These are phyloP conservation scores for Willisornis vidua DNA, from an alignment of 2,113 vertebrate genomes.

Conservation along the genomic window DNA sequence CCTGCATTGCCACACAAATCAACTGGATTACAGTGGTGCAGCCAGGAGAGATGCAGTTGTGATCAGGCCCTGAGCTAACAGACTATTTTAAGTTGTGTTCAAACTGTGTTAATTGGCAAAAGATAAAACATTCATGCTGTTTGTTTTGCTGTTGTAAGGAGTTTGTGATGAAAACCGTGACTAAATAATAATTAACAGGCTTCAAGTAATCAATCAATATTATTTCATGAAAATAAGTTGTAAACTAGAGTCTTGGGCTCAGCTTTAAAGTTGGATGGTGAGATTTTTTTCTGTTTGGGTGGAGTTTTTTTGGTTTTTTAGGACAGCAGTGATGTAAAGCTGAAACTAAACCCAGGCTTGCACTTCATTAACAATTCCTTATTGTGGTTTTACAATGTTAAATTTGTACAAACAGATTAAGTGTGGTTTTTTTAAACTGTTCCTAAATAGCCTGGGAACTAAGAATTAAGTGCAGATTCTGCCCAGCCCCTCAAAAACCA, in stretches of 20 bases:
- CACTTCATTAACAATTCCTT: slow-evolving; percentile 65
- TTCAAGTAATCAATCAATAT: slow-evolving; percentile 53
- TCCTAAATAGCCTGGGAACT: slow-evolving; percentile 77
- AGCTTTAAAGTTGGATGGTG: slow-evolving; percentile 10
- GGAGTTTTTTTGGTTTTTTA: neutral
- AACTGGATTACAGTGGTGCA: neutral
- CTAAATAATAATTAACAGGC: slow-evolving; percentile 57
- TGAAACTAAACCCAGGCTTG: slow-evolving; percentile 48
- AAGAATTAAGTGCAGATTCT: slow-evolving; percentile 74
- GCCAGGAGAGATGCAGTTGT: neutral
- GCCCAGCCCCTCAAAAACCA: slow-evolving; percentile 66
- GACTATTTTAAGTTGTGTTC: slow-evolving; percentile 18
- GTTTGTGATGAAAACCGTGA: slow-evolving; percentile 48
- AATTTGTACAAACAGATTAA: slow-evolving; percentile 76
- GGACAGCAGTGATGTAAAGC: slow-evolving; percentile 27
- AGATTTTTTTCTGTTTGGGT: neutral
- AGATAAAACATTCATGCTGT: slow-evolving; percentile 51
- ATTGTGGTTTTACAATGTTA: slow-evolving; percentile 68
- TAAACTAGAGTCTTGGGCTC: slow-evolving; percentile 17
- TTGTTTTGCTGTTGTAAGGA: slow-evolving; percentile 57
- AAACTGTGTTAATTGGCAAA: slow-evolving; percentile 57
- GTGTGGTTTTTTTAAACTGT: slow-evolving; percentile 68
- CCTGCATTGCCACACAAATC: neutral
- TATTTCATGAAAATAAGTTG: slow-evolving; percentile 37
- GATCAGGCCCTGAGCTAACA: slow-evolving; percentile 15